These are phyloP conservation scores for Aselliscus stoliczkanus DNA, from an alignment of 2,797 vertebrate species.

Conservation along the genomic window DNA sequence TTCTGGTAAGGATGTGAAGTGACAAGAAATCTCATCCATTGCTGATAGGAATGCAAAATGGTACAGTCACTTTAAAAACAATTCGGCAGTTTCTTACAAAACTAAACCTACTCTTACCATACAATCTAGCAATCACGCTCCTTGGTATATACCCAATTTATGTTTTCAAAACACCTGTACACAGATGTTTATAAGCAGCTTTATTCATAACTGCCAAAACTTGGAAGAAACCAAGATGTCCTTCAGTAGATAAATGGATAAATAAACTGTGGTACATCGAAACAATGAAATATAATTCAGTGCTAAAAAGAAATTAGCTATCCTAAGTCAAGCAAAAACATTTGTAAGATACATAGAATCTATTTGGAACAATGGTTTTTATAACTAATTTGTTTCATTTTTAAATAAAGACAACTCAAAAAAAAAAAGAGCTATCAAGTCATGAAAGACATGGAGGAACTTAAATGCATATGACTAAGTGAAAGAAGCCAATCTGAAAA, in stretches of 20 bases:
- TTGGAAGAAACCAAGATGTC: background rate
- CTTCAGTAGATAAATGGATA: background rate
- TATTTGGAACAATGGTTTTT: constrained; percentile 31
- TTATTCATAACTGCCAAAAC: background rate
- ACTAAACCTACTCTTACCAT: background rate
- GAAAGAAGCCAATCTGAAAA: background rate
- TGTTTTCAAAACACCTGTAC: background rate
- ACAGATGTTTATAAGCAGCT: background rate
- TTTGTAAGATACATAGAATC: background rate
- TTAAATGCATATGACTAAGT: background rate
- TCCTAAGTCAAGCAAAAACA: background rate
- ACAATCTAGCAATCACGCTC: background rate
- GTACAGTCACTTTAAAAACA: background rate
- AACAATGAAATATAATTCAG: background rate
- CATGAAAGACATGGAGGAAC: background rate
- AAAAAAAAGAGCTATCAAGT: background rate
- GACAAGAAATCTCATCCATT: background rate
- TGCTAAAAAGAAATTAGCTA: background rate
- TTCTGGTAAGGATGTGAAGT: background rate
- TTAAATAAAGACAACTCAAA: constrained; percentile 59
- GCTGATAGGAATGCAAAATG: background rate
- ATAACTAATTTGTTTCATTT: constrained; percentile 32
- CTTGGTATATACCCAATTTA: background rate
- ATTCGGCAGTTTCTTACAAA: background rate
- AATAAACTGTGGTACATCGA: background rate